Percentiles rank a stretch among this genome's conserved stretches.
phyloP scores from a whole-genome alignment of 1,140 invertebrate species.

The Elymnias hypermnestra region DNA sequence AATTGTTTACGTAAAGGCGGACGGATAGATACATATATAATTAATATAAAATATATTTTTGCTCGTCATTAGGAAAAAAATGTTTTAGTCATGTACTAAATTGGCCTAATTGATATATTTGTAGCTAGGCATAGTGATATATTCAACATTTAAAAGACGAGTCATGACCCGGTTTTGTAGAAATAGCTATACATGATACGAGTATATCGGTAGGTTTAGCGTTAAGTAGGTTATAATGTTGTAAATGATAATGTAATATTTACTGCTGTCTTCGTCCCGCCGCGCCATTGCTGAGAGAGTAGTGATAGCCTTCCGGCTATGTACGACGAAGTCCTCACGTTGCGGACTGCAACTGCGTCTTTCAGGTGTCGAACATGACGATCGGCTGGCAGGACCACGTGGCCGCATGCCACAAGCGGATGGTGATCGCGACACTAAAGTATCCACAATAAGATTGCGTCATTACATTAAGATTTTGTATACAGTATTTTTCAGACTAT shows the following conservation, averaged over 20 bases:
- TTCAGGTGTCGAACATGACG: slow-evolving; percentile 66
- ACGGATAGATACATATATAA: too few species aligned
- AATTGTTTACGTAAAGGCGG: too few species aligned
- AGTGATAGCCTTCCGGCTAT: slow-evolving; percentile 85
- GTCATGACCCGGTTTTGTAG: too few species aligned
- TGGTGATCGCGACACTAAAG: slow-evolving; percentile 72
- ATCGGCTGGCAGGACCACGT: slow-evolving; percentile 37
- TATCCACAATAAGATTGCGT: background rate
- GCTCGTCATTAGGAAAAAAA: too few species aligned
- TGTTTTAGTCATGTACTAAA: too few species aligned
- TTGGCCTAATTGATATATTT: too few species aligned
- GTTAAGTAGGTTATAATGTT: background rate
- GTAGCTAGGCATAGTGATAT: too few species aligned
- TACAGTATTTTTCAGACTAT: too few species aligned
- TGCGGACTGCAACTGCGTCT: slow-evolving; percentile 55
- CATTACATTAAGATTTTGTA: background rate
- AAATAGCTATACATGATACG: too few species aligned
- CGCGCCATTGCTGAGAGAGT: slow-evolving; percentile 78
- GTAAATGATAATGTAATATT: background rate
- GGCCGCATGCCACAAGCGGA: slow-evolving; percentile 51
- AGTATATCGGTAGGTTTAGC: too few species aligned
- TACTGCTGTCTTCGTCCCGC: slow-evolving; percentile 48
- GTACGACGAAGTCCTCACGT: slow-evolving; percentile 86
- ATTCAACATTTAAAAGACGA: too few species aligned
- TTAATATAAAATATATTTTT: too few species aligned